Evolutionary conservation across 1,140 invertebrate genomes (phyloP).

Genomic region (Yoshiicerus persimilis): DNA sequence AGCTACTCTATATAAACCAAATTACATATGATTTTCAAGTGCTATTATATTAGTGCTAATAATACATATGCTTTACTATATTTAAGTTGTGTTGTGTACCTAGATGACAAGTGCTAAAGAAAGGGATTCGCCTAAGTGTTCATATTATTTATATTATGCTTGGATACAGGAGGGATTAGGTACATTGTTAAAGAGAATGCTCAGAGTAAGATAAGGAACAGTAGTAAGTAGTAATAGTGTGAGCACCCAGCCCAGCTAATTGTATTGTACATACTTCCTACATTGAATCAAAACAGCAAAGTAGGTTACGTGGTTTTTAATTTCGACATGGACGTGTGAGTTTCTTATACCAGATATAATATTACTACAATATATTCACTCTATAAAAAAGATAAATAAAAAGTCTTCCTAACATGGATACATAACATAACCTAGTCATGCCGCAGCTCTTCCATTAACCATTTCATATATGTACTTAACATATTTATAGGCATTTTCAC

Average conservation of each 20-base stretch:
- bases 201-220: not conserved
- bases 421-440: not conserved
- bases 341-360: not conserved
- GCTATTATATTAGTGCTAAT: not conserved
- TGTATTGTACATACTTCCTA: not conserved
- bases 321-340: not conserved
- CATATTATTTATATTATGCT: not conserved
- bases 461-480: too few relatives aligned
- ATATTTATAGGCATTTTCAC: not conserved
- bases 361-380: not conserved
- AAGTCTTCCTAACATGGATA: not conserved
- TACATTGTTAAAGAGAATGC: not conserved
- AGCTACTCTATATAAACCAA: not conserved
- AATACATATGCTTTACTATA: not conserved
- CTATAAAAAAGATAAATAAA: not conserved
- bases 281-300: slow-evolving; percentile 1
- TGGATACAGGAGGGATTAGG: not conserved
- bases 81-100: not conserved
- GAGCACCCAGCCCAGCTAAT: not conserved
- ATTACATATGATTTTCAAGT: not conserved
- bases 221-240: not conserved
- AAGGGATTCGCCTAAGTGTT: too few relatives aligned
- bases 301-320: slow-evolving; percentile 16
- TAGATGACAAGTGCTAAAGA: too few relatives aligned
- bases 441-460: too few relatives aligned